Evolutionary conservation across 2,113 vertebrate genomes (phyloP).

Genomic region (Serinus canaria): DNA sequence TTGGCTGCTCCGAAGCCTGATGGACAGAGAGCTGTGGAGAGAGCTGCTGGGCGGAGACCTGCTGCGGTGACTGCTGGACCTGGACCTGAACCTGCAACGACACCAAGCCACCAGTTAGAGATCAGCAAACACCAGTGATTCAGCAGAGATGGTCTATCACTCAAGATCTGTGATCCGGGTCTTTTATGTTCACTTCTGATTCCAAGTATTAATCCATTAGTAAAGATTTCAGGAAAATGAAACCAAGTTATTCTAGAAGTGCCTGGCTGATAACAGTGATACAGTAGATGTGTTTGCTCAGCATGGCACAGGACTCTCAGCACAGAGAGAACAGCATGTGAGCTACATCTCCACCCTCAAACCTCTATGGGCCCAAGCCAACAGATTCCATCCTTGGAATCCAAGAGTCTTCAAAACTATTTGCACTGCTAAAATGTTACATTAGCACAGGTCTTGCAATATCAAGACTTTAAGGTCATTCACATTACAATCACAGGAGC

Average conservation of each 20-base stretch:
- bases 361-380: background rate
- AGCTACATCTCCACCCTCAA: background rate
- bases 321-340: background rate
- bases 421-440: background rate
- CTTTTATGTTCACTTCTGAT: background rate
- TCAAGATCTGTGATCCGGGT: background rate
- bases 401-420: background rate
- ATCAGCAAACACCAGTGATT: rapidly evolving
- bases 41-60: constrained; percentile 85
- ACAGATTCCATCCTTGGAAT: background rate
- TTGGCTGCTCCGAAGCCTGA: constrained; percentile 88
- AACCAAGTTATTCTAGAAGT: background rate
- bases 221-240: background rate
- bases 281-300: background rate
- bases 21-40: constrained; percentile 90
- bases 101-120: constrained; percentile 42
- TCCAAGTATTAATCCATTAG: background rate
- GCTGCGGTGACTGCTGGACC: constrained; percentile 83
- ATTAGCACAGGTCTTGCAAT: background rate
- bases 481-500: background rate
- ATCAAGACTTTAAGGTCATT: background rate
- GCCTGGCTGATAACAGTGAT: background rate
- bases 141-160: background rate
- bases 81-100: constrained; percentile 80
- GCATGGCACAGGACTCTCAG: background rate